Conservation (phyloP, 1,140 invertebrate genomes). For the Acromyrmex heyeri region DNA sequence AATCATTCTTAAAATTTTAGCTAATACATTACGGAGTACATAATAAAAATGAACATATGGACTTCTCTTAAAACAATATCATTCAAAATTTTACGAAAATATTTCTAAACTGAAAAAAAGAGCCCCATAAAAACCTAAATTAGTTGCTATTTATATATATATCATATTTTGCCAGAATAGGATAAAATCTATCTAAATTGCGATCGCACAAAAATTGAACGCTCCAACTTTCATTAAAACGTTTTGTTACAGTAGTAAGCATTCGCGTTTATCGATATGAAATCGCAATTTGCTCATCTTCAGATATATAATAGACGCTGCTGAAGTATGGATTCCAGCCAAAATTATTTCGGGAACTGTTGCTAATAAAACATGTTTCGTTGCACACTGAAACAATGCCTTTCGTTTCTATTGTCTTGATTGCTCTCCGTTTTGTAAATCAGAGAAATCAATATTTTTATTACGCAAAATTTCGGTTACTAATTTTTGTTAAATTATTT, state of each 20-base stretch:
- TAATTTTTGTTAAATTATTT: not conserved
- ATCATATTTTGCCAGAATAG: no score
- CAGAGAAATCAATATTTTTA: not conserved
- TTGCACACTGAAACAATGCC: not conserved
- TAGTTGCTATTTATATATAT: not conserved
- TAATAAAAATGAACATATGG: not conserved
- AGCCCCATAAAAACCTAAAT: not conserved
- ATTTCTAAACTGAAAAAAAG: not conserved
- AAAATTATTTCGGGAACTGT: conserved; percentile 41
- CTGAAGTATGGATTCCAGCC: not conserved
- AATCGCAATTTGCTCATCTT: conserved; percentile 39
- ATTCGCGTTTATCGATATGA: not conserved
- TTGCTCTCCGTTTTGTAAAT: not conserved
- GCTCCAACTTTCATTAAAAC: not conserved
- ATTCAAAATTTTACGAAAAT: conserved; percentile 13
- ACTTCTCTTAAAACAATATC: conserved; percentile 1
- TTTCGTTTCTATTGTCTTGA: not conserved
- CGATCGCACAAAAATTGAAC: conserved; percentile 3
- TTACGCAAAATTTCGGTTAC: not conserved
- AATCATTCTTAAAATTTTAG: not conserved
- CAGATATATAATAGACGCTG: conserved; percentile 1
- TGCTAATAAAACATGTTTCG: conserved; percentile 4
- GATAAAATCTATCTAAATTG: not conserved
- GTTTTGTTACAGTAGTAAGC: not conserved
- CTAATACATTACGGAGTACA: conserved; percentile 6